Evolutionary conservation across 2,888 invertebrate genomes (phyloP).

Genomic region (Steinernema scapterisci): DNA sequence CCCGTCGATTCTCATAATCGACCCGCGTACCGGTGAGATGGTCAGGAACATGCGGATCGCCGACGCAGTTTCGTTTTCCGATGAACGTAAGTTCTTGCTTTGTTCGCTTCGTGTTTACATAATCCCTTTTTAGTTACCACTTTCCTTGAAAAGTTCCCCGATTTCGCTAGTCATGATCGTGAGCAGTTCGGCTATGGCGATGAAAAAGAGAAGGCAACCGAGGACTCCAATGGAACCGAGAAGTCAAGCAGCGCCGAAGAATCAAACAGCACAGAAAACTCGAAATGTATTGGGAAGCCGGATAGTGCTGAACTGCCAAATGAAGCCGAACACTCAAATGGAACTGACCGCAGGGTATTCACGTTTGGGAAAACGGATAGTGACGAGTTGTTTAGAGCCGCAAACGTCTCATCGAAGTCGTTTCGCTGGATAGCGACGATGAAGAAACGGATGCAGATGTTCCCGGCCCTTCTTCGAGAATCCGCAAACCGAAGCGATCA

Average conservation of each 20-base stretch:
- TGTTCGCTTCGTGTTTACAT: not conserved
- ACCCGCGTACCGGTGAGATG: slow-evolving; percentile 56
- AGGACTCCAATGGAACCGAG: not conserved
- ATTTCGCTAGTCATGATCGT: slow-evolving; percentile 49
- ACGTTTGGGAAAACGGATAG: not conserved
- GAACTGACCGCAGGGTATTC: not conserved
- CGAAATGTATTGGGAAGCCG: too few relatives aligned
- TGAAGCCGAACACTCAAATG: too few relatives aligned
- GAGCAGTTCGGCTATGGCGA: slow-evolving; percentile 34
- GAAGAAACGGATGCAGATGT: not conserved
- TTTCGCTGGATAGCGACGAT: not conserved
- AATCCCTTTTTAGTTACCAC: slow-evolving; percentile 46
- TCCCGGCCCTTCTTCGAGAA: not conserved
- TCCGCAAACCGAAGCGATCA: not conserved
- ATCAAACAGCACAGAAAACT: too few relatives aligned
- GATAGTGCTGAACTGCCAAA: too few relatives aligned
- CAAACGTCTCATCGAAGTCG: not conserved
- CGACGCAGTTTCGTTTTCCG: slow-evolving; percentile 49
- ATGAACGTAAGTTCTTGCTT: slow-evolving; percentile 41
- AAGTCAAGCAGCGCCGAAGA: too few relatives aligned
- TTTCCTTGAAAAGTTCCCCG: slow-evolving; percentile 54
- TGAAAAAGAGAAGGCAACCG: not conserved
- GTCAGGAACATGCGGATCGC: slow-evolving; percentile 39
- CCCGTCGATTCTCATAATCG: slow-evolving; percentile 56
- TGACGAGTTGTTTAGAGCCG: not conserved